Base-by-base conservation (phyloP, 2,113 vertebrate species). In the Pipra filicauda region DNA sequence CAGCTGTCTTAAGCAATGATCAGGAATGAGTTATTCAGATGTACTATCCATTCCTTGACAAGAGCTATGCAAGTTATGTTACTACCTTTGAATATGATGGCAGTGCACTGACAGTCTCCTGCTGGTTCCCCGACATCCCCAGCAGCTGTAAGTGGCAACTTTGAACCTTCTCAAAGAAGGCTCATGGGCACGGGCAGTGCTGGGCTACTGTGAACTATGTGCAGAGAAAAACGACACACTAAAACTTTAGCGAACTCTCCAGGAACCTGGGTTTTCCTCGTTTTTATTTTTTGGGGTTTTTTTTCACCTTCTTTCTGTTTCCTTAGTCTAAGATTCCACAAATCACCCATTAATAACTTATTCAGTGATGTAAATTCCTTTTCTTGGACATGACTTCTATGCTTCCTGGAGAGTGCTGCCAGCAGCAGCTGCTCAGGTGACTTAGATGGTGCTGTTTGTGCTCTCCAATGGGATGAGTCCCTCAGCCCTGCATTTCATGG, bases 21-120 rank as follows among this genome's bases (percentile, higher is more conserved):
- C 65, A 84, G 59, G 67, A 89, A 61, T 18, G 44, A 85, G 48
- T 82, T 93, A 92, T 72, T 78, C 73, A 87, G n/a, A 78, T 44
- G 66, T n/a, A 31, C 39, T 59, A 85, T 24, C 79, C 73, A 21
- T 54, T 71, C 22, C 49, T 64, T 58, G 37, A 18, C 24, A 78
- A 43, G 62, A 89, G 55, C 48, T 77, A 49, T 52, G 26, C 11
- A 48, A 83, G 23, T 44, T 88, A n/a, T 43, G 80, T 61, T 62
- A 57, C 64, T 54, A 8, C 28, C 6, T 4, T 17, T 5, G 12
- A 37, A 8, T 43, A 24, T 0, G 2, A 61, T 1, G 1, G 28
- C 49, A 75, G 37, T 26, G 10, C 46, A 49, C 46, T n/a, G 83
- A 43, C 35, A 79, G 24, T 59, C 54, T 88, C 46, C 39, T 66